These are phyloP conservation scores for Propsilocerus akamusi DNA, from an alignment of 1,140 invertebrate genomes.

Conservation along the genomic window DNA sequence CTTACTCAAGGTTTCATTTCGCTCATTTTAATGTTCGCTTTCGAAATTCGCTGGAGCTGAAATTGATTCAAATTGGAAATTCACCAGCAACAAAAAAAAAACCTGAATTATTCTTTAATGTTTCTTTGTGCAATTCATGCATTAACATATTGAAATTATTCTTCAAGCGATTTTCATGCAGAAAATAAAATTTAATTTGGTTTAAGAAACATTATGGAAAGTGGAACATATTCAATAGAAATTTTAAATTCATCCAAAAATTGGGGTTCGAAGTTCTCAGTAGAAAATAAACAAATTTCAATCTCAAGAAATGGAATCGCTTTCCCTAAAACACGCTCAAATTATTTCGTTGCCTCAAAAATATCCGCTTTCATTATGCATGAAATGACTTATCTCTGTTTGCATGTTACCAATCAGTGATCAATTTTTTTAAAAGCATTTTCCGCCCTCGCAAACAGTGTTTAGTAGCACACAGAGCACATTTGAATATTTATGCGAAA, in stretches of 20 bases:
- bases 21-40: too few species aligned
- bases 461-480: background rate
- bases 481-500: constrained; percentile 1
- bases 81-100: too few species aligned
- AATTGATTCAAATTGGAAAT: too few species aligned
- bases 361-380: too few species aligned
- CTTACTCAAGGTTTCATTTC: too few species aligned
- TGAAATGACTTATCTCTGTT: background rate
- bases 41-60: too few species aligned
- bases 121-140: too few species aligned
- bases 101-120: too few species aligned
- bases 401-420: background rate
- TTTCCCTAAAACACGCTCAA: background rate
- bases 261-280: background rate
- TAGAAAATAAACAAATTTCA: background rate
- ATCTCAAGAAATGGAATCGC: background rate
- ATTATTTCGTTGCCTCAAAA: too few species aligned
- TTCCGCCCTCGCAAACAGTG: background rate
- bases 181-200: too few species aligned
- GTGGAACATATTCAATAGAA: background rate
- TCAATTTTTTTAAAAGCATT: background rate
- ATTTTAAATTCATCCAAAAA: background rate
- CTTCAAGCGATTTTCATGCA: too few species aligned
- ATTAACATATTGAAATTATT: too few species aligned
- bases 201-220: background rate